phyloP scores from a whole-genome alignment of 2,888 invertebrate species.

The Trypoxylon attenuatum region DNA sequence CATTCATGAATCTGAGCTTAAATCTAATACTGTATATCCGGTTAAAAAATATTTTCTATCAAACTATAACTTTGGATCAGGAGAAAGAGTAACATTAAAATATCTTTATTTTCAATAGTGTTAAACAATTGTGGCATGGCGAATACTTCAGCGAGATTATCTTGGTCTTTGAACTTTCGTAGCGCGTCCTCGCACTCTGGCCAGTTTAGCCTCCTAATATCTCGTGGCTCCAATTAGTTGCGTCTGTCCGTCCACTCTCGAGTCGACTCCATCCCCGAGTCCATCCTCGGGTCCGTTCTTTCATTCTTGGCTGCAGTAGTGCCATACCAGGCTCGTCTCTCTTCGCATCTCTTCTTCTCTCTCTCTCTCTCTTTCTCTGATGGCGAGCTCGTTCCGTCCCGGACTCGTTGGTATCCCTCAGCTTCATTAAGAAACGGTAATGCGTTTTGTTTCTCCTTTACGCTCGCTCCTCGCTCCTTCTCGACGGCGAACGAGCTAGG shows the following conservation, averaged over 20 bases:
- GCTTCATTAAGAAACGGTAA: constrained; percentile 75
- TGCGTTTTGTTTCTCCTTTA: constrained; percentile 73
- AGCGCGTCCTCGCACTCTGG: constrained; percentile 36
- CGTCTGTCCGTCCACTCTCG: constrained; percentile 25
- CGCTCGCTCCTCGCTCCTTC: constrained; percentile 47
- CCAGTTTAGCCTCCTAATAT: constrained; percentile 59
- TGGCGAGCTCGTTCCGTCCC: constrained; percentile 45
- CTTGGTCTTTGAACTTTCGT: too few relatives aligned
- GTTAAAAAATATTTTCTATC: too few relatives aligned
- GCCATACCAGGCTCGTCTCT: constrained; percentile 36
- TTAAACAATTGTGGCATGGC: too few relatives aligned
- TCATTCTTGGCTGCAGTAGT: too few relatives aligned
- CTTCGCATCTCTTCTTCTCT: constrained; percentile 49
- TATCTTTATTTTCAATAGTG: too few relatives aligned
- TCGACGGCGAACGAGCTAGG: constrained; percentile 60
- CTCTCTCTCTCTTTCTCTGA: constrained; percentile 8
- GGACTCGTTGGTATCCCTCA: constrained; percentile 67
- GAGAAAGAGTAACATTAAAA: too few relatives aligned
- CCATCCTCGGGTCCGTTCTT: constrained; percentile 44
- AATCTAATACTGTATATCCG: too few relatives aligned
- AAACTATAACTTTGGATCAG: too few relatives aligned
- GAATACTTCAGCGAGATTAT: too few relatives aligned
- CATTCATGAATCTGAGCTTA: too few relatives aligned
- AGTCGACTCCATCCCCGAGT: constrained; percentile 39
- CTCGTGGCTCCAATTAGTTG: constrained; percentile 74